phyloP scores from a whole-genome alignment of 2,113 vertebrate species.

The Caloenas nicobarica region DNA sequence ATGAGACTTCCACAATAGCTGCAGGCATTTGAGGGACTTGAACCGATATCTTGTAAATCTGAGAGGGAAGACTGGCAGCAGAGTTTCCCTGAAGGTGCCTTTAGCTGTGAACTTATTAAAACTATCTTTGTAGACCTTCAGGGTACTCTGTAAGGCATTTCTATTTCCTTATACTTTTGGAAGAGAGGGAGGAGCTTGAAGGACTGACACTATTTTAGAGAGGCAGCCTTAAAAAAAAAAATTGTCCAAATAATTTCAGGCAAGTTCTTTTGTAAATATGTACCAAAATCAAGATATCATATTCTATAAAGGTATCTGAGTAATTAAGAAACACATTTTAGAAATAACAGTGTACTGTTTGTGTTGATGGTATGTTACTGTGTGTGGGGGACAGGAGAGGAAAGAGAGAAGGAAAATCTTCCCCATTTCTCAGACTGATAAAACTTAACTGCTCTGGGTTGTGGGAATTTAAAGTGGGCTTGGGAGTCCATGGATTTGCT shows the following conservation, averaged over 20 bases:
- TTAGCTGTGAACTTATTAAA: conserved; percentile 45
- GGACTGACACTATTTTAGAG: not conserved
- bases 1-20: conserved; percentile 29
- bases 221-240: not conserved
- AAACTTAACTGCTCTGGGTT: not conserved
- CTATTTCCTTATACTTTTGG: not conserved
- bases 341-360: not conserved
- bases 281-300: not conserved
- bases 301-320: not conserved
- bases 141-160: conserved; percentile 30
- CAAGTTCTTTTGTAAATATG: not conserved
- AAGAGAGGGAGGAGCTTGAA: not conserved
- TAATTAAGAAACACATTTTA: not conserved
- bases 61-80: not conserved
- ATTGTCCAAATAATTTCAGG: not conserved
- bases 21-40: not conserved
- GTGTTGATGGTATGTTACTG: not conserved
- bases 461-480: not conserved
- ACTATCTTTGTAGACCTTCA: conserved; percentile 16
- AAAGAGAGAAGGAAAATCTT: not conserved
- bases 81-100: not conserved
- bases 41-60: conserved; percentile 14
- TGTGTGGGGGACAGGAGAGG: not conserved
- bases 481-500: not conserved
- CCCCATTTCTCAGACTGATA: not conserved